phyloP scores from a whole-genome alignment of 2,888 invertebrate genomes.

The Incurvaria masculella region DNA sequence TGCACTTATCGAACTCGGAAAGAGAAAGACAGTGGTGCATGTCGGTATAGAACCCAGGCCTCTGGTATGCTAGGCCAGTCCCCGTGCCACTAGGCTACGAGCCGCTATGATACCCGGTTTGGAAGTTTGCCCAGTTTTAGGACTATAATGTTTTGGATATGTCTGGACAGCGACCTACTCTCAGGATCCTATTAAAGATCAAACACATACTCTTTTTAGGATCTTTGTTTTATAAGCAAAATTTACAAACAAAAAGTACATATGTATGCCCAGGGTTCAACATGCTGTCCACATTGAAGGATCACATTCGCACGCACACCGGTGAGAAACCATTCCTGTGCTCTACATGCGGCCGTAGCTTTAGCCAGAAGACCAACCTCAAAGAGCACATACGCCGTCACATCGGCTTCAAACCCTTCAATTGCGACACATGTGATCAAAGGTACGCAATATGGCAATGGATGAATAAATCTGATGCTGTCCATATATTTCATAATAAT shows the following conservation, averaged over 20 bases:
- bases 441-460: too few relatives aligned
- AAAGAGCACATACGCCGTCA: constrained; percentile 57
- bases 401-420: constrained; percentile 45
- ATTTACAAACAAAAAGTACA: neutral
- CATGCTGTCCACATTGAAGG: constrained; percentile 56
- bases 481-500: too few relatives aligned
- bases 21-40: too few relatives aligned
- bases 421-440: constrained; percentile 44
- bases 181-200: too few relatives aligned
- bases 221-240: neutral
- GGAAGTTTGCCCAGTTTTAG: too few relatives aligned
- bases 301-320: constrained; percentile 55
- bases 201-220: neutral
- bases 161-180: neutral
- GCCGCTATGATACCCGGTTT: too few relatives aligned
- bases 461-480: too few relatives aligned
- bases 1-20: too few relatives aligned
- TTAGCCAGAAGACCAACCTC: constrained; percentile 59
- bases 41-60: too few relatives aligned
- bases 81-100: too few relatives aligned
- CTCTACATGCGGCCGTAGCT: constrained; percentile 55
- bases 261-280: constrained; percentile 27
- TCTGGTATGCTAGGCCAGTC: too few relatives aligned
- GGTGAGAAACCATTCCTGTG: constrained; percentile 59
- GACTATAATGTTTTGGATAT: too few relatives aligned